A percentile compares a stretch with the other conserved stretches of the same genome.
These are phyloP conservation scores for Porites divaricata DNA, from an alignment of 92 coral and sea anemone species.

Conservation along the genomic window DNA sequence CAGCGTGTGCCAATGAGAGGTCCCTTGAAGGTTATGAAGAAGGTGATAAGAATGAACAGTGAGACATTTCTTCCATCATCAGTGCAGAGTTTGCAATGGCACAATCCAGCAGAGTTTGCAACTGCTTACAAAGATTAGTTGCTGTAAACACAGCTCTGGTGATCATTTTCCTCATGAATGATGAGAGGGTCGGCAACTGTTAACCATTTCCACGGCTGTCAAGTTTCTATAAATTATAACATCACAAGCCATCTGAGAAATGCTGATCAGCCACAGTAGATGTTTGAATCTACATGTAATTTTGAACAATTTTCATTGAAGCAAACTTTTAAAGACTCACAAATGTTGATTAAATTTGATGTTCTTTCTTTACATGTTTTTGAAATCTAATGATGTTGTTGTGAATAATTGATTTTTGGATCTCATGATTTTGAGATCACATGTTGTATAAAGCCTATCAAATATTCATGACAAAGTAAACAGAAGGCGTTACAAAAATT, in stretches of 20 bases:
- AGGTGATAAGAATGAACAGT: slow-evolving; percentile 46
- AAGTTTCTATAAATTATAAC: slow-evolving; percentile 44
- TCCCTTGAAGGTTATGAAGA: slow-evolving; percentile 51
- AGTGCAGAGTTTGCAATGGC: no score
- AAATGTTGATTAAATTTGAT: background rate
- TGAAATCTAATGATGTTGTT: background rate
- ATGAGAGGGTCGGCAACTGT: slow-evolving; percentile 8
- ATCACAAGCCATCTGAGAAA: no score
- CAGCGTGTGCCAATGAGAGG: slow-evolving; percentile 23
- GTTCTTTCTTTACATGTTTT: background rate
- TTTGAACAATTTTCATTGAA: background rate
- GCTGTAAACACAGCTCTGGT: slow-evolving; percentile 1
- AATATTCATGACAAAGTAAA: no score
- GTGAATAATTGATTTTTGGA: background rate
- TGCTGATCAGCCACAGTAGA: no score
- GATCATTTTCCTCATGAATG: background rate
- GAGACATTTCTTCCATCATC: no score
- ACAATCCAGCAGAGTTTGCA: no score
- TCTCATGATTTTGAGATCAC: background rate
- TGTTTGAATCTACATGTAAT: background rate
- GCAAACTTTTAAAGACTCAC: background rate
- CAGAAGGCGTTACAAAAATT: no score
- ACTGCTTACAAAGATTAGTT: no score
- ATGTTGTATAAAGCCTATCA: background rate
- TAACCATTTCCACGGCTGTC: slow-evolving; percentile 45